phyloP scores from a whole-genome alignment of 2,113 vertebrate species.

The Gulo gulo region DNA sequence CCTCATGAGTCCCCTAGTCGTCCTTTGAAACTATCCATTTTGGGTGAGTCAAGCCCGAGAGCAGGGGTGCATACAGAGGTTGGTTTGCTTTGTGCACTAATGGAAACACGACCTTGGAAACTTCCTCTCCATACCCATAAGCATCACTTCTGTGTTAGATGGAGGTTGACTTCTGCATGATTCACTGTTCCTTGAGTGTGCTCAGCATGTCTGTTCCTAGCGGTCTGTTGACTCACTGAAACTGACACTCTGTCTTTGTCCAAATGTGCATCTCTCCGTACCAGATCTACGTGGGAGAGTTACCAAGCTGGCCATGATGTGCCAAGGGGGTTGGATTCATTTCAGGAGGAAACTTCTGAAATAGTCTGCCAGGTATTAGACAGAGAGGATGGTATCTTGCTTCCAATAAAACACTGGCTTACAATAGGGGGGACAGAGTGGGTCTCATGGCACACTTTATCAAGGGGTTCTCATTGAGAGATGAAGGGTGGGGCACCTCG shows the following conservation, averaged over 20 bases:
- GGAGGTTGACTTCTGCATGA: neutral
- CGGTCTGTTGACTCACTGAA: too few species aligned
- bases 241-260: rapidly evolving
- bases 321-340: neutral
- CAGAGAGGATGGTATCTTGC: neutral
- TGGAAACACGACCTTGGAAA: neutral
- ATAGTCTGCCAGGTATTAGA: neutral
- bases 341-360: neutral
- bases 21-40: neutral
- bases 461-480: neutral
- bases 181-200: neutral
- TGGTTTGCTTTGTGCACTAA: neutral
- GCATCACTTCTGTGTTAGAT: rapidly evolving
- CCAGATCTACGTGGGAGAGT: neutral
- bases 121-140: neutral
- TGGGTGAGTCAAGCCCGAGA: neutral
- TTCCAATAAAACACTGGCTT: neutral
- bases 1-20: rapidly evolving
- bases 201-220: neutral
- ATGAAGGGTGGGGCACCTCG: neutral
- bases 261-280: neutral
- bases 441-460: neutral
- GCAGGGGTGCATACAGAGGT: neutral
- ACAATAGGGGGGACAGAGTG: neutral
- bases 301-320: too few species aligned